A percentile compares a stretch with the other conserved stretches of the same genome.
These are phyloP conservation scores for Coecobrya sp. DNA, from an alignment of 2,888 invertebrate species.

Conservation along the genomic window DNA sequence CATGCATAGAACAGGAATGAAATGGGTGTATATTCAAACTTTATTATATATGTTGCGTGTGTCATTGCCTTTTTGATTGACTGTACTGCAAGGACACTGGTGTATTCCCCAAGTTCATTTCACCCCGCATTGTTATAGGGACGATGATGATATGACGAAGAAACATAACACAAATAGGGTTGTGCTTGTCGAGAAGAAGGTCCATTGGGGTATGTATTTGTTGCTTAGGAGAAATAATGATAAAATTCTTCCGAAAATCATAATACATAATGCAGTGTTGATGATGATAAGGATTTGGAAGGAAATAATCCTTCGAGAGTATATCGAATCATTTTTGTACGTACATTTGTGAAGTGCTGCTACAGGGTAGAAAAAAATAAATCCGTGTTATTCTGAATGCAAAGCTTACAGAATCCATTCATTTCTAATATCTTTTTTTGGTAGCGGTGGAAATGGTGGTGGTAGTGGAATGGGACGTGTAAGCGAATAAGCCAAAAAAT, in stretches of 20 bases:
- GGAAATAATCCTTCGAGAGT: constrained; percentile 57
- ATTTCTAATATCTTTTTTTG: constrained; percentile 31
- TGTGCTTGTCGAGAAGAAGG: background rate
- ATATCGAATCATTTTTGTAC: constrained; percentile 23
- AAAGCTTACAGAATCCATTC: constrained; percentile 23
- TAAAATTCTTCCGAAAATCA: constrained; percentile 2
- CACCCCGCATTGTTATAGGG: constrained; percentile 66
- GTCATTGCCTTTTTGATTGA: constrained; percentile 59
- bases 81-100: constrained; percentile 25
- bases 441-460: background rate
- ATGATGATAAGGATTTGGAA: background rate
- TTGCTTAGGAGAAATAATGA: background rate
- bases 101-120: constrained; percentile 76
- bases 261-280: background rate
- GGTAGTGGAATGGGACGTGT: background rate
- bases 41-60: constrained; percentile 43
- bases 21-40: constrained; percentile 10
- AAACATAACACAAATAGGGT: constrained; percentile 36
- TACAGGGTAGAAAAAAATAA: constrained; percentile 16
- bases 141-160: constrained; percentile 28
- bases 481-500: constrained; percentile 41
- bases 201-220: background rate
- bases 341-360: background rate
- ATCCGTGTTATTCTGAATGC: constrained; percentile 28
- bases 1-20: background rate